phyloP scores from a whole-genome alignment of 2,113 vertebrate species.

The Pelecanus crispus region DNA sequence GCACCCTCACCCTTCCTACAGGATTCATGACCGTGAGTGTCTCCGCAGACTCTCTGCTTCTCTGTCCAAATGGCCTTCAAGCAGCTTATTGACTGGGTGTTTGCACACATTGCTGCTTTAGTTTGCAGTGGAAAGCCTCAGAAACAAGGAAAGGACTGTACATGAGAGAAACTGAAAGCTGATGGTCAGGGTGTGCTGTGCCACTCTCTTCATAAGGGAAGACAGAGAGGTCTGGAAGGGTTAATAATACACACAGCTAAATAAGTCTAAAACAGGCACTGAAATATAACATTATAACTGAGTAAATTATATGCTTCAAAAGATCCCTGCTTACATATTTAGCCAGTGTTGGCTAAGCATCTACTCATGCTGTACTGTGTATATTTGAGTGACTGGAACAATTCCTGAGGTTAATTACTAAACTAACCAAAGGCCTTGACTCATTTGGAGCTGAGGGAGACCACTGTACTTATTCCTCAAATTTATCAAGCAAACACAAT shows the following conservation, averaged over 20 bases:
- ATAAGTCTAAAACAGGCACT: neutral
- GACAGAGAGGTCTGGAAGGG: neutral
- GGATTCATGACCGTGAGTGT: fast-evolving
- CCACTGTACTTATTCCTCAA: neutral
- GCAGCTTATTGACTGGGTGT: neutral
- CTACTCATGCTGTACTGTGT: neutral
- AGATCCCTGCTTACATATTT: constrained; percentile 3
- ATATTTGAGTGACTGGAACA: constrained; percentile 25
- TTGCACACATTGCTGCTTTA: neutral
- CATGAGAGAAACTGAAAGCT: neutral
- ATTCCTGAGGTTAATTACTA: constrained; percentile 52
- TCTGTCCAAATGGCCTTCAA: neutral
- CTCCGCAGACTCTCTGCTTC: neutral
- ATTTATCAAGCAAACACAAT: constrained; percentile 10
- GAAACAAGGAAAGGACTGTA: neutral
- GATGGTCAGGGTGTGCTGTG: neutral
- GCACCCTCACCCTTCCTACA: neutral
- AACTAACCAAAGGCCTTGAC: constrained; percentile 18
- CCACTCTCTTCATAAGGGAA: neutral
- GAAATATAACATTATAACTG: constrained; percentile 1
- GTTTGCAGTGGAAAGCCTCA: neutral
- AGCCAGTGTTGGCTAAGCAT: neutral
- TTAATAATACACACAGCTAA: constrained; percentile 18
- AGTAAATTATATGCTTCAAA: constrained; percentile 41
- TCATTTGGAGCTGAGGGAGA: constrained; percentile 11